Evolutionary conservation across 1,140 invertebrate species (phyloP), one percentile per base, ranked within the genome.

Genomic region (Aphelinus certus): DNA sequence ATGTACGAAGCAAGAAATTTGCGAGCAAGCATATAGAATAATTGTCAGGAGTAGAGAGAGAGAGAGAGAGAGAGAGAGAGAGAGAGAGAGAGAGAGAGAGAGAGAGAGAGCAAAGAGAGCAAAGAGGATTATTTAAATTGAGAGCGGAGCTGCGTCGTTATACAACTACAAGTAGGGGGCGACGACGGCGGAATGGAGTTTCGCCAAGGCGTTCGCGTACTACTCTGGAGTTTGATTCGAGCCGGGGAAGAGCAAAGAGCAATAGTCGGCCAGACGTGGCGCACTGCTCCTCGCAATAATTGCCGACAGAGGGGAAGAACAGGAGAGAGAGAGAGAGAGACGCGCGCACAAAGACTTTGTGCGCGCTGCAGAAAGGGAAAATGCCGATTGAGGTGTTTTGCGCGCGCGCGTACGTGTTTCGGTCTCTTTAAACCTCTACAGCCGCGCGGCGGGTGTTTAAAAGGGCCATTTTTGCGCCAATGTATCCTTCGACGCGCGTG

Each of bases 121-220:
- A 67, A 71, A 78, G 79, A 77, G 73, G 77, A 81, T 81, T 81
- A 81, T 80, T 81, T 80, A 79, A 81, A 81, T 79, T 68, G 73
- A 80, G 46, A 73, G 76, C 78, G 78, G 26, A 26, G 26, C 26
- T 26, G 79, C 75, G 75, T 77, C 76, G 75, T 79, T 78, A 79
- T 75, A 73, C 65, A 7, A 78, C 75, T 71, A 69, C 26, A 0
- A 26, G 26, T 26, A 26, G 26, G 26, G 26, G 26, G 26, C 26
- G 26, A 26, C 26, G 26, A 26, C 26, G 26, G 26, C 73, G 71
- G 73, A 80, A 76, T 74, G 72, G 72, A 73, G 77, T 77, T 78
- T 78, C 79, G 61, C 3, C 2, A n/a, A 1, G 62, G 62, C 62
- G 7, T 64, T 64, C 62, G 49, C 4, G 3, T 53, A 53, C 49